These are phyloP conservation scores for Lottia scabra DNA, from an alignment of 2,888 invertebrate species.

Conservation along the genomic window DNA sequence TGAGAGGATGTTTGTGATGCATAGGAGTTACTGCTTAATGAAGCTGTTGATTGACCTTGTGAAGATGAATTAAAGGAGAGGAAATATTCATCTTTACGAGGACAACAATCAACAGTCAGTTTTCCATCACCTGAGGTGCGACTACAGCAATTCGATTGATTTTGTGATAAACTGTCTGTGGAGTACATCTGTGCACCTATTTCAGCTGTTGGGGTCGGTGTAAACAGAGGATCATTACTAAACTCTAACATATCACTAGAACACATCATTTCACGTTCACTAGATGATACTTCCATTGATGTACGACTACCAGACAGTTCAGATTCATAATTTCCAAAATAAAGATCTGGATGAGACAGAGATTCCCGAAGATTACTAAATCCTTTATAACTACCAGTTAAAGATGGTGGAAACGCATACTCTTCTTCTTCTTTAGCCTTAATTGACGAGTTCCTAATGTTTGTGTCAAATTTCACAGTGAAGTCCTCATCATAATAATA, in stretches of 20 bases:
- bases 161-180: conserved; percentile 33
- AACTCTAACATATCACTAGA: conserved; percentile 62
- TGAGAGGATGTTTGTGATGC: conserved; percentile 34
- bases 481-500: conserved; percentile 68
- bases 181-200: conserved; percentile 22
- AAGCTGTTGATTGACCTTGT: conserved; percentile 44
- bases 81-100: conserved; percentile 58
- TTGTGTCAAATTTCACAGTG: conserved; percentile 60
- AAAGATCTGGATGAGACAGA: conserved; percentile 24
- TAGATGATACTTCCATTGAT: conserved; percentile 60
- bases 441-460: conserved; percentile 49
- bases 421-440: conserved; percentile 37
- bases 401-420: conserved; percentile 31
- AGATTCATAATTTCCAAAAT: conserved; percentile 49
- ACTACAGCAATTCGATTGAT: conserved; percentile 26
- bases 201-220: conserved; percentile 51
- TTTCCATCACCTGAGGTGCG: conserved; percentile 45
- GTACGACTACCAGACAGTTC: conserved; percentile 55
- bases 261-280: conserved; percentile 61
- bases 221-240: conserved; percentile 60
- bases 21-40: conserved; percentile 53
- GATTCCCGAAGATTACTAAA: conserved; percentile 31
- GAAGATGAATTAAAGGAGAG: conserved; percentile 54
- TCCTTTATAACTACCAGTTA: conserved; percentile 33
- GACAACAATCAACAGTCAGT: conserved; percentile 52